phyloP scores from a whole-genome alignment of 2,113 vertebrate species.

The Tragelaphus imberbis region DNA sequence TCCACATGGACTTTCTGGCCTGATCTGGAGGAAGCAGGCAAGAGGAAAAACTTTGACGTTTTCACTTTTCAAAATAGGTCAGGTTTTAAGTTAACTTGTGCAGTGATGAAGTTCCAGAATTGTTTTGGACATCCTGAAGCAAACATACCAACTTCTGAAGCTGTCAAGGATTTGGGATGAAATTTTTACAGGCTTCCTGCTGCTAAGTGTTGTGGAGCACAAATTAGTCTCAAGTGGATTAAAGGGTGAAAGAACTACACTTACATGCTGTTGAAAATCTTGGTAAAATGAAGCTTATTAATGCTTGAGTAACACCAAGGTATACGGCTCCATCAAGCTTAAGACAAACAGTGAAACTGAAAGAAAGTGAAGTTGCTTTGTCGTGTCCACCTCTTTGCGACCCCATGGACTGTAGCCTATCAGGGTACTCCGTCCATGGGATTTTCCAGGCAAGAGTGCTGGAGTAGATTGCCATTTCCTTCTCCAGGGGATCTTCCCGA shows the following conservation, averaged over 20 bases:
- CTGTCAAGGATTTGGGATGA: slow-evolving; percentile 31
- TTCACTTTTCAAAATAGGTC: background rate
- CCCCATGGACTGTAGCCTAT: no score
- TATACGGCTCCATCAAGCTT: background rate
- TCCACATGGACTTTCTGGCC: background rate
- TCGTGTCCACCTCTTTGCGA: no score
- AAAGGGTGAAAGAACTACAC: background rate
- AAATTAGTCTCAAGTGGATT: slow-evolving; percentile 66
- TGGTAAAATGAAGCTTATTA: slow-evolving; percentile 45
- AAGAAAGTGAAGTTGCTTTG: no score
- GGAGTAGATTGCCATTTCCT: no score
- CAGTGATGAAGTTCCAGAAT: background rate
- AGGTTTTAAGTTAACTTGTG: background rate
- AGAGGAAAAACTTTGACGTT: background rate
- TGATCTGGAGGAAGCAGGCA: background rate
- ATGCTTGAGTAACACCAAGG: background rate
- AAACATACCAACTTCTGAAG: background rate
- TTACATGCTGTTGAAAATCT: slow-evolving; percentile 38
- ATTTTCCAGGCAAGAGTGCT: no score
- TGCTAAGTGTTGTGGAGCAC: slow-evolving; percentile 17
- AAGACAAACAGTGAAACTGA: background rate
- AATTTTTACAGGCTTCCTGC: slow-evolving; percentile 35
- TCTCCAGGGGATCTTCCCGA: no score
- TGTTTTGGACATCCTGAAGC: background rate
- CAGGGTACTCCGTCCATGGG: no score